Evolutionary conservation across 1,140 invertebrate species (phyloP), one percentile per base, ranked within the genome.

Genomic region (Scaptomyza montana): DNA sequence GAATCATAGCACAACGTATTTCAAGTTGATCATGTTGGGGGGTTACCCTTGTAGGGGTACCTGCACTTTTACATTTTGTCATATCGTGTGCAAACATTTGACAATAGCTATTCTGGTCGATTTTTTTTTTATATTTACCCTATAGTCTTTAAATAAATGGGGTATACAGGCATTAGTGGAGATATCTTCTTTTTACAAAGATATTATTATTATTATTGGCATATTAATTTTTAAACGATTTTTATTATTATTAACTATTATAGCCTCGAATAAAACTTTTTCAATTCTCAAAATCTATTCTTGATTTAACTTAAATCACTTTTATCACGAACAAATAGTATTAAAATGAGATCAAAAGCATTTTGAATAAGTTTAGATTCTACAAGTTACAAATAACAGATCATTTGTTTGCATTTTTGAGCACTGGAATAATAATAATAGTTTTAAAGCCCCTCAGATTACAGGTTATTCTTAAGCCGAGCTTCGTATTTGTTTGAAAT

Each of bases 1-100:
- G 56, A 59, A 59, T 59, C 41, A 59, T 12, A 5, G 28, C 56
- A 57, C 28, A 57, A 57, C 16, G 16, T 16, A 16, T 16, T 16
- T 16, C 16, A 16, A 16, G 16, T 16, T 16, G 16, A 16, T 16
- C 16, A 16, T 16, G 16, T 16, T 16, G 16, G 16, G 16, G 16
- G 16, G 16, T 16, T 0, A 16, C 16, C 16, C 16, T 16, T 16
- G 1, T 16, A 16, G 16, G 16, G 16, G 16, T 16, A 16, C 16
- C 16, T 16, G 0, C 21, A 41, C 3, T 3, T 4, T 12, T 41
- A 2, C 39, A 41, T 41, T 41, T 41, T 41, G 39, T 41, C 9
- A 43, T 43, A 43, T n/a, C 39, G 39, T 43, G 12, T 43, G 39
- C 39, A 43, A 43, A 43, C 39, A 43, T 43, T n/a, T n/a, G 39